These are phyloP conservation scores for Luidia sarsii DNA, from an alignment of 53 echinoderm and acorn worm genomes.

Conservation along the genomic window DNA sequence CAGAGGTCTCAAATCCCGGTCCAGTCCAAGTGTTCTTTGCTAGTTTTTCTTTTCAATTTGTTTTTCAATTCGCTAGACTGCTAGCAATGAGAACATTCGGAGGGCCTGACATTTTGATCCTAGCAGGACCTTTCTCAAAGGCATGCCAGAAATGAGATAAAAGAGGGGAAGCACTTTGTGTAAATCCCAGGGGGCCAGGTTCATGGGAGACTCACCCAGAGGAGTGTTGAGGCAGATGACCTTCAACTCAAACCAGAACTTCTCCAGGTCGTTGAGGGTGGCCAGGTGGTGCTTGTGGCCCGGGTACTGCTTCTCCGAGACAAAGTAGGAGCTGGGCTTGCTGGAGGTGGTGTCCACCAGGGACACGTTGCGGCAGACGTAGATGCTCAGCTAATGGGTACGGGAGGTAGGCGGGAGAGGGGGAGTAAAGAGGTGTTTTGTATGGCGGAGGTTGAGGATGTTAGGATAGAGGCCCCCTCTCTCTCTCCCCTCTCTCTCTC, in stretches of 20 bases:
- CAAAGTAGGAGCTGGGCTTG: constrained; percentile 23
- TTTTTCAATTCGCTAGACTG: no score
- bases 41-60: no score
- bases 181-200: not conserved
- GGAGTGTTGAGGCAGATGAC: constrained; percentile 78
- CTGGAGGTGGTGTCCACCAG: constrained; percentile 77
- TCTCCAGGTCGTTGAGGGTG: constrained; percentile 49
- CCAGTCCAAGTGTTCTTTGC: no score
- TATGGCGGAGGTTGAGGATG: not conserved
- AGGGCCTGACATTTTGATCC: no score
- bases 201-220: constrained; percentile 58
- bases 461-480: not conserved
- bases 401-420: not conserved
- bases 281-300: constrained; percentile 48
- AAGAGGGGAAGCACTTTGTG: no score
- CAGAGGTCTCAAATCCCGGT: no score
- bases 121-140: no score
- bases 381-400: constrained; percentile 51
- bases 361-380: constrained; percentile 61
- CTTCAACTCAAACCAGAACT: constrained; percentile 81
- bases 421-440: not conserved
- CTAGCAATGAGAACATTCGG: no score
- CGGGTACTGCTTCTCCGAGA: constrained; percentile 63
- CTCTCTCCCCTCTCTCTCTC: not conserved
- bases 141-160: no score